Evolutionary conservation across 2,888 invertebrate genomes (phyloP).

Genomic region (Pollenia amentaria): DNA sequence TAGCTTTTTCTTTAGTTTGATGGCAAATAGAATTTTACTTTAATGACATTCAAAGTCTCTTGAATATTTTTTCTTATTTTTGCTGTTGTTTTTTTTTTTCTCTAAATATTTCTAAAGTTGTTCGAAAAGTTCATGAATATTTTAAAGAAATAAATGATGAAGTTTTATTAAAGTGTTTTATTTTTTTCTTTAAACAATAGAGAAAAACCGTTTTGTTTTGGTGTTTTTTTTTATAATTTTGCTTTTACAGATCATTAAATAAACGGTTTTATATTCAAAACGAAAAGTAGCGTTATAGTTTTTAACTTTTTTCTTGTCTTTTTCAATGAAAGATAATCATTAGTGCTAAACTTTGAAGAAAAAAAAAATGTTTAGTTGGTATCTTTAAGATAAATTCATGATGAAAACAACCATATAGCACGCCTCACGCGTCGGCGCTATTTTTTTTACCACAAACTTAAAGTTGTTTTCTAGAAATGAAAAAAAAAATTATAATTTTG

Average conservation of each 20-base stretch:
- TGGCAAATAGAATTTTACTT: conserved; percentile 43
- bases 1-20: neutral
- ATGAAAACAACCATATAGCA: conserved; percentile 34
- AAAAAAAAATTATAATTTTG: conserved; percentile 14
- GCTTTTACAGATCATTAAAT: conserved; percentile 54
- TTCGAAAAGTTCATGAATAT: conserved; percentile 39
- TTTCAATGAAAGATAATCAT: conserved; percentile 20
- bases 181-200: conserved; percentile 3
- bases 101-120: conserved; percentile 1
- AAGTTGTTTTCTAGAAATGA: neutral
- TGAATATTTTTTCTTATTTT: neutral
- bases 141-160: conserved; percentile 31
- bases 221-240: conserved; percentile 13
- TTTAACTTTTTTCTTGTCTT: conserved; percentile 1
- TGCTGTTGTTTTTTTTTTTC: neutral
- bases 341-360: conserved; percentile 11
- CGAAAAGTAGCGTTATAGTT: conserved; percentile 48
- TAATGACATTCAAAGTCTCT: conserved; percentile 16
- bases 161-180: conserved; percentile 10
- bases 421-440: conserved; percentile 52
- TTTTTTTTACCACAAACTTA: conserved; percentile 7
- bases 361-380: conserved; percentile 2
- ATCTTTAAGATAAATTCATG: conserved; percentile 49
- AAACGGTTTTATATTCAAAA: conserved; percentile 40
- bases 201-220: neutral